Conservation (phyloP, 2,888 invertebrate species). For the Danaus chrysippus region DNA sequence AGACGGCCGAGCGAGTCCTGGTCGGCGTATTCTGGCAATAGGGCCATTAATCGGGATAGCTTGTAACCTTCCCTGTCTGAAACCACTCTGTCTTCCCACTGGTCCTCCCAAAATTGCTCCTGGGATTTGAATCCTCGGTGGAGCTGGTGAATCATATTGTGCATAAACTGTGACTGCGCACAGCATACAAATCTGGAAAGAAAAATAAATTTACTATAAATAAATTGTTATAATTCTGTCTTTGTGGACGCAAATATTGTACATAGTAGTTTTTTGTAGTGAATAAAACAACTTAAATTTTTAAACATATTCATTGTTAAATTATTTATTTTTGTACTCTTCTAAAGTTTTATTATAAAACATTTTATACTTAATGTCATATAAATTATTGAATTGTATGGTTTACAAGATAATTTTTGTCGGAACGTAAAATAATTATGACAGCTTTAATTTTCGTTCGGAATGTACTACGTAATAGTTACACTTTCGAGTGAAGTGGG, state of each 20-base stretch:
- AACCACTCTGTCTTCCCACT: slow-evolving; percentile 55
- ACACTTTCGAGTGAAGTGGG: slow-evolving; percentile 57
- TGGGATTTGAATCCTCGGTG: slow-evolving; percentile 83
- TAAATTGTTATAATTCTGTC: neutral
- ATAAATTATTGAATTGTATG: too few species aligned
- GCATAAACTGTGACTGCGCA: slow-evolving; percentile 75
- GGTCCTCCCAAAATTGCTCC: slow-evolving; percentile 77
- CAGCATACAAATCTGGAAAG: slow-evolving; percentile 71
- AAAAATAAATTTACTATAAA: slow-evolving; percentile 13
- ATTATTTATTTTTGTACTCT: too few species aligned
- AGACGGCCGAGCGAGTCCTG: slow-evolving; percentile 65
- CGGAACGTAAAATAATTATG: neutral
- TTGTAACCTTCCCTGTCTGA: slow-evolving; percentile 64
- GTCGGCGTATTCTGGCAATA: slow-evolving; percentile 58
- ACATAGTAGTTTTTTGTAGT: too few species aligned
- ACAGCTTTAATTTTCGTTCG: slow-evolving; percentile 33
- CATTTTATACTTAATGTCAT: too few species aligned
- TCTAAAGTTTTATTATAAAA: too few species aligned
- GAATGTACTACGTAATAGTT: slow-evolving; percentile 48
- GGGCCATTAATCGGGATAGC: slow-evolving; percentile 48
- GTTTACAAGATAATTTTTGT: too few species aligned
- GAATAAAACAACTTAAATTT: too few species aligned
- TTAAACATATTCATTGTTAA: too few species aligned
- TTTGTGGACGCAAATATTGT: too few species aligned
- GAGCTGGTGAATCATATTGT: slow-evolving; percentile 77